Percentiles rank a stretch among this genome's conserved stretches.
phyloP scores from a whole-genome alignment of 2,888 invertebrate genomes.

The Cactoblastis cactorum region DNA sequence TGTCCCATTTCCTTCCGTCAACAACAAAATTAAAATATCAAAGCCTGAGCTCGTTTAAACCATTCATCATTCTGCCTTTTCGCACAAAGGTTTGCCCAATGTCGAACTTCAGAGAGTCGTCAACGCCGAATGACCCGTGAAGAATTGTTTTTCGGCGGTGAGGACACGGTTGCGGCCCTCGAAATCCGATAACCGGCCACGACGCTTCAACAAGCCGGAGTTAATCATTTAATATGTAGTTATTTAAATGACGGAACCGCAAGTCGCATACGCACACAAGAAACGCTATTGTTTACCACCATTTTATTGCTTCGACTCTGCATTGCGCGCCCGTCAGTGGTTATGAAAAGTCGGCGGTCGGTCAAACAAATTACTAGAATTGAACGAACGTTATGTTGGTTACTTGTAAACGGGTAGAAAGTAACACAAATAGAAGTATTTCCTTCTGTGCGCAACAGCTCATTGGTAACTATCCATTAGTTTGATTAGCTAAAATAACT shows the following conservation, averaged over 20 bases:
- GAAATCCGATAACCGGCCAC: slow-evolving; percentile 67
- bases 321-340: slow-evolving; percentile 7
- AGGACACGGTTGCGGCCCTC: slow-evolving; percentile 45
- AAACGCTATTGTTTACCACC: slow-evolving; percentile 63
- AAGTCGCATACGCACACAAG: slow-evolving; percentile 41
- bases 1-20: not conserved
- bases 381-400: not conserved
- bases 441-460: not conserved
- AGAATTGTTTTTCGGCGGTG: slow-evolving; percentile 51
- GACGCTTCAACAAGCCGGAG: slow-evolving; percentile 72
- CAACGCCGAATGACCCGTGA: slow-evolving; percentile 47
- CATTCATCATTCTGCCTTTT: slow-evolving; percentile 9
- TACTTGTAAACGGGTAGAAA: not conserved
- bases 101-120: slow-evolving; percentile 27
- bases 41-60: not conserved
- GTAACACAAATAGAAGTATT: not conserved
- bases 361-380: slow-evolving; percentile 1
- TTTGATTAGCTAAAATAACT: slow-evolving; percentile 52
- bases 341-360: slow-evolving; percentile 7
- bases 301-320: slow-evolving; percentile 41
- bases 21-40: slow-evolving; percentile 10
- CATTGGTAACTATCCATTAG: slow-evolving; percentile 38
- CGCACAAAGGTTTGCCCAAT: slow-evolving; percentile 15
- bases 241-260: slow-evolving; percentile 56
- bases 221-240: slow-evolving; percentile 67